Evolutionary conservation across 2,113 vertebrate genomes (phyloP).

Genomic region (Paralichthys olivaceus): DNA sequence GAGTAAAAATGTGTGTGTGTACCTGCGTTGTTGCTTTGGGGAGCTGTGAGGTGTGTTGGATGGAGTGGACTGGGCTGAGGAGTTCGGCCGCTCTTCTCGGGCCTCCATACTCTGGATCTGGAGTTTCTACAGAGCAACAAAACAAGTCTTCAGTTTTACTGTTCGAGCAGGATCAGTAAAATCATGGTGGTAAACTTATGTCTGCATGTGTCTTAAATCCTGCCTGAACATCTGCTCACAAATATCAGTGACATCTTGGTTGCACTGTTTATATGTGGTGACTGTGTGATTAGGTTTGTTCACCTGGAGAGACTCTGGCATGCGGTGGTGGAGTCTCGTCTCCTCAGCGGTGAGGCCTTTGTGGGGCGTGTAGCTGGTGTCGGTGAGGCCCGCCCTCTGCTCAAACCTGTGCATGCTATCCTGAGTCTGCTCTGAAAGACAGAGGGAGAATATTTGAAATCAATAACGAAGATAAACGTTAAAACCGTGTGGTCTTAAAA

Average conservation of each 20-base stretch:
- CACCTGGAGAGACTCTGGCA: conserved; percentile 93
- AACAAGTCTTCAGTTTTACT: too few species aligned
- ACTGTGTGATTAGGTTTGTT: conserved; percentile 45
- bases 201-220: too few species aligned
- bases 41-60: conserved; percentile 89
- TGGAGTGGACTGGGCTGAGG: conserved; percentile 91
- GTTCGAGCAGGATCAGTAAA: too few species aligned
- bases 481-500: too few species aligned
- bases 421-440: conserved; percentile 90
- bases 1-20: conserved; percentile 1
- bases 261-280: neutral
- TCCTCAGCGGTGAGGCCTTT: conserved; percentile 96
- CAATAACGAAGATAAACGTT: too few species aligned
- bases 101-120: conserved; percentile 89
- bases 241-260: neutral
- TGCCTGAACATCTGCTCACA: too few species aligned
- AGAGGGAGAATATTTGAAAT: neutral
- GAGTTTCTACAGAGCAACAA: conserved; percentile 84
- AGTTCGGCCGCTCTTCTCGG: conserved; percentile 86
- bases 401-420: conserved; percentile 95
- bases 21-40: conserved; percentile 91
- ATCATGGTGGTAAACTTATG: too few species aligned
- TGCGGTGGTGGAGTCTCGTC: conserved; percentile 88
- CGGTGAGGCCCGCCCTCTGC: conserved; percentile 91
- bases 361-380: conserved; percentile 94